Conservation (phyloP, 2,113 vertebrate species). For the Ivindomyrus marchei region DNA sequence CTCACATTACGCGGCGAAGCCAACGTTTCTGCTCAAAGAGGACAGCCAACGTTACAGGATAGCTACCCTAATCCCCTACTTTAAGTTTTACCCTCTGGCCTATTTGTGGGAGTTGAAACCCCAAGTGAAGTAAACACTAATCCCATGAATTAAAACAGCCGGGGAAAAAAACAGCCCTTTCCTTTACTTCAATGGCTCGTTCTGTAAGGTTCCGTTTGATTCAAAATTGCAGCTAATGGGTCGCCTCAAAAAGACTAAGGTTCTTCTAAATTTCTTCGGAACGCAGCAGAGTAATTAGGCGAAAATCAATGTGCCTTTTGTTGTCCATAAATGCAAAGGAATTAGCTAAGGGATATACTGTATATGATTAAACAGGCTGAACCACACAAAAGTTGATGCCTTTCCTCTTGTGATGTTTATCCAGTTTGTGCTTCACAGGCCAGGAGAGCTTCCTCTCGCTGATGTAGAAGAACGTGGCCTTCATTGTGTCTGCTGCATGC, state of each 20-base stretch:
- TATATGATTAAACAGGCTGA: neutral
- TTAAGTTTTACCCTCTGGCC: neutral
- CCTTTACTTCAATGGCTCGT: slow-evolving; percentile 32
- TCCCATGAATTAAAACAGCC: slow-evolving; percentile 32
- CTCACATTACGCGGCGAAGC: neutral
- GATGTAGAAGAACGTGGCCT: neutral
- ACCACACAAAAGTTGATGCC: neutral
- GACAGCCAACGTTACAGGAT: slow-evolving; percentile 14
- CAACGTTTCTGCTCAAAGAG: slow-evolving; percentile 13
- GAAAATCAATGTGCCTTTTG: neutral
- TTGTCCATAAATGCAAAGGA: slow-evolving; percentile 20
- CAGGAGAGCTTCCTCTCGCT: neutral
- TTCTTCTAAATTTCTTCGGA: slow-evolving; percentile 26
- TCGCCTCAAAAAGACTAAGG: slow-evolving; percentile 20
- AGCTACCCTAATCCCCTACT: neutral
- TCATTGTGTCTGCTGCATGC: neutral
- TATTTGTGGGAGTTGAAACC: slow-evolving; percentile 35
- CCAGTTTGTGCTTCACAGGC: neutral
- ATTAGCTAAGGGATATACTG: slow-evolving; percentile 2
- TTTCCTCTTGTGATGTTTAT: neutral
- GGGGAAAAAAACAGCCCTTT: slow-evolving; percentile 31
- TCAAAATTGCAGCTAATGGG: slow-evolving; percentile 31
- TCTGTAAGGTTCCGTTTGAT: slow-evolving; percentile 29
- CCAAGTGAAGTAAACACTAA: slow-evolving; percentile 46
- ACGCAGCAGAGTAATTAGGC: slow-evolving; percentile 14